phyloP scores from a whole-genome alignment of 2,888 invertebrate genomes.

The Phalangium opilio region DNA sequence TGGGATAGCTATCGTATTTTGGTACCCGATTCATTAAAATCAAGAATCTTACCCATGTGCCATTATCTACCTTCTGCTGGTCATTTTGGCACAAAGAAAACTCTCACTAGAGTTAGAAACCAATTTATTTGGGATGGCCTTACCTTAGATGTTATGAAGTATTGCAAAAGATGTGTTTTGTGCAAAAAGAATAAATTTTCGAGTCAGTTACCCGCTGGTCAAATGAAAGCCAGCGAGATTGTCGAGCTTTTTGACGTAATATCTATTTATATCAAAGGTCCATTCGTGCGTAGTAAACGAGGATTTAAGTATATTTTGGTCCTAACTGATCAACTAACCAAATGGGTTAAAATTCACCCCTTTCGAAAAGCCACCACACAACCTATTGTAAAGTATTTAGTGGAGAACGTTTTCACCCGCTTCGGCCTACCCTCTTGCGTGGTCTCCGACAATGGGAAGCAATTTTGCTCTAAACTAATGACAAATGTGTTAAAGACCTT shows the following conservation, averaged over 20 bases:
- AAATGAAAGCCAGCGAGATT: no score
- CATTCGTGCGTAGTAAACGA: neutral
- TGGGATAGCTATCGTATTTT: no score
- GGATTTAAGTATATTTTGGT: conserved; percentile 2
- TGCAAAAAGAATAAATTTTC: no score
- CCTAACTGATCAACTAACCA: neutral
- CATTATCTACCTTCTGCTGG: no score
- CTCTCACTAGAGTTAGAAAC: no score
- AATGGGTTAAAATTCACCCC: conserved; percentile 6
- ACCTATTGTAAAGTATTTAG: neutral
- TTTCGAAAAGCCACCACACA: neutral
- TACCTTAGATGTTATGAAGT: no score
- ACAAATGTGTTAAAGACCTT: neutral
- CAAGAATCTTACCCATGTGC: no score
- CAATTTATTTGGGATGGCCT: no score
- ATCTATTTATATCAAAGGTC: conserved; percentile 2
- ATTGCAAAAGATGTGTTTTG: no score
- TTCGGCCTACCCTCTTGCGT: conserved; percentile 6
- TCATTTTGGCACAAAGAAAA: no score
- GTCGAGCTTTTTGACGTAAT: neutral
- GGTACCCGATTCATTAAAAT: no score
- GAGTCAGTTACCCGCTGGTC: no score
- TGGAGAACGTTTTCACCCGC: conserved; percentile 5
- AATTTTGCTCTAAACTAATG: neutral
- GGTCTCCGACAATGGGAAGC: conserved; percentile 4